Evolutionary conservation across 2,888 invertebrate species (phyloP).

Genomic region (Meiosimyza decipiens): DNA sequence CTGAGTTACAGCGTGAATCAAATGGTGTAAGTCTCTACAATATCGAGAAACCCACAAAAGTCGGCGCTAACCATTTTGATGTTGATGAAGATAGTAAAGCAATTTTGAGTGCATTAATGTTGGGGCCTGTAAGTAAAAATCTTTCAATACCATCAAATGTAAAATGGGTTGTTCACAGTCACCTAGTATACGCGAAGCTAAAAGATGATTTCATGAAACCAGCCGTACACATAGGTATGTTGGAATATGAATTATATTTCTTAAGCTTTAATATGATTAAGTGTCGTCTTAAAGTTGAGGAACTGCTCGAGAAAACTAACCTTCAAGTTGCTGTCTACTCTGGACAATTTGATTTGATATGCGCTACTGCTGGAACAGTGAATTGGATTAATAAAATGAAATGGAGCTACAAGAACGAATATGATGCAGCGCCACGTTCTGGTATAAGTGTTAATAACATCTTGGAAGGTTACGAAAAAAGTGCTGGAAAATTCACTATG

Average conservation of each 20-base stretch:
- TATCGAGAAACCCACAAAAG: conserved; percentile 69
- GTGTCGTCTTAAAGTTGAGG: conserved; percentile 70
- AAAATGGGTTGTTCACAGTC: conserved; percentile 74
- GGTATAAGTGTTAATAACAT: conserved; percentile 72
- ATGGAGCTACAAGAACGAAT: conserved; percentile 73
- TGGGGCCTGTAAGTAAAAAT: conserved; percentile 74
- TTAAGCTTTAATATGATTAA: too few species aligned
- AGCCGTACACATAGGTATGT: conserved; percentile 74
- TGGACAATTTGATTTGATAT: conserved; percentile 87
- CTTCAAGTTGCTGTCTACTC: conserved; percentile 78
- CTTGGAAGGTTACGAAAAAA: conserved; percentile 80
- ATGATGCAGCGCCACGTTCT: conserved; percentile 69
- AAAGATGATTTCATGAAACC: conserved; percentile 84
- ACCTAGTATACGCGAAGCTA: conserved; percentile 72
- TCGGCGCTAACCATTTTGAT: conserved; percentile 52
- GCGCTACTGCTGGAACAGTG: conserved; percentile 81
- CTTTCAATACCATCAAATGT: conserved; percentile 74
- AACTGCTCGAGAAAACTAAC: conserved; percentile 75
- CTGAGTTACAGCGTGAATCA: conserved; percentile 71
- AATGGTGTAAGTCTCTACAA: conserved; percentile 84
- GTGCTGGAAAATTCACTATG: conserved; percentile 67
- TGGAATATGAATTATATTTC: background rate
- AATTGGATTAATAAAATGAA: conserved; percentile 79
- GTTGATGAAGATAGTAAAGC: conserved; percentile 58
- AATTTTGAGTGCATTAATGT: conserved; percentile 74